Percentiles rank a stretch among this genome's conserved stretches.
Conservation (phyloP, 2,888 invertebrate genomes). For the Andrena bucephala region DNA sequence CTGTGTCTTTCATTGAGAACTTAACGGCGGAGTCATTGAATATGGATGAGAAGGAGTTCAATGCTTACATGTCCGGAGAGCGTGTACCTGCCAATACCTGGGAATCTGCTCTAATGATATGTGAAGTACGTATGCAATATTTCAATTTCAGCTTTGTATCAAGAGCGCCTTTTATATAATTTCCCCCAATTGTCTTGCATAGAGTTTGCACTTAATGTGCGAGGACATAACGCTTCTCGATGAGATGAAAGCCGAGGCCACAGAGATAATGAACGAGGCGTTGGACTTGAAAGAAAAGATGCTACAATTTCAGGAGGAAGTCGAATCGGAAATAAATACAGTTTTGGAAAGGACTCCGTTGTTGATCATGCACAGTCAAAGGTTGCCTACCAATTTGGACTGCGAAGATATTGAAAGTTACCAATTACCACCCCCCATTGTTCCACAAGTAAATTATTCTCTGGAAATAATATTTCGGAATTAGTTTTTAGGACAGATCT, state of each 20-base stretch:
- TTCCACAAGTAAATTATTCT: conserved; percentile 83
- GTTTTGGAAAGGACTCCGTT: conserved; percentile 92
- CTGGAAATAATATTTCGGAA: not conserved
- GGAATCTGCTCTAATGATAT: conserved; percentile 93
- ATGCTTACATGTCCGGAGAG: conserved; percentile 96
- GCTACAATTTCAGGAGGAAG: conserved; percentile 90
- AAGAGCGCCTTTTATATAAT: not conserved
- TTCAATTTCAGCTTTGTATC: not conserved
- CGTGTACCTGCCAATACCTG: conserved; percentile 93
- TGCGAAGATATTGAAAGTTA: conserved; percentile 85
- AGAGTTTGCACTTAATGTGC: conserved; percentile 92
- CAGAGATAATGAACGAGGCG: conserved; percentile 88
- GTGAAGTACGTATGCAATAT: conserved; percentile 87
- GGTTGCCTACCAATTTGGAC: conserved; percentile 88
- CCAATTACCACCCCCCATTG: conserved; percentile 86
- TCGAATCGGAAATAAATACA: conserved; percentile 90
- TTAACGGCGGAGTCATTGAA: conserved; percentile 96
- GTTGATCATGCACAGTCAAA: conserved; percentile 87
- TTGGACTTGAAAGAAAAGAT: conserved; percentile 90
- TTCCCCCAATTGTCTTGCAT: conserved; percentile 70
- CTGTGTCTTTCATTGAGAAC: conserved; percentile 98
- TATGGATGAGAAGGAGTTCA: conserved; percentile 96
- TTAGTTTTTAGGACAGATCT: not conserved
- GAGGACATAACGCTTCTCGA: conserved; percentile 91
- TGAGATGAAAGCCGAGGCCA: conserved; percentile 89